Evolutionary conservation across 1,140 invertebrate species (phyloP), one percentile per base, ranked within the genome.

Genomic region (Glossosoma conforme): DNA sequence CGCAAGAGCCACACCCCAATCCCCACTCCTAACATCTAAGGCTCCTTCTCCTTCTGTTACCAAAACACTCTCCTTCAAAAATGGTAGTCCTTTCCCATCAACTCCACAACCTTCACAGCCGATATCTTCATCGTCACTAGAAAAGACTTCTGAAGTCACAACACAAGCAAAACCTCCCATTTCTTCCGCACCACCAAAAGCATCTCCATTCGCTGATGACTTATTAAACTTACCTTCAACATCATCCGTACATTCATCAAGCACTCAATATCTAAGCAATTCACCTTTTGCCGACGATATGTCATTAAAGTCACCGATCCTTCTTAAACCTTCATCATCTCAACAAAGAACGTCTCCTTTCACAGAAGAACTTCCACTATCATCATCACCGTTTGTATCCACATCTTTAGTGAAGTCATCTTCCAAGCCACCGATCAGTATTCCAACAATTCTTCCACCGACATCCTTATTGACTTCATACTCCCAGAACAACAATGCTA

Each of bases 1-100:
- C 32, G 65, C 60, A n/a, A 59, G 61, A 59, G 64, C 68, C 5
- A 68, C 63, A 6, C 70, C 67, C 3, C 71, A 74, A 58, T 62
- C 67, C 10, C 20, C n/a, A n/a, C n/a, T n/a, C n/a, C n/a, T 18
- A 22, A 9, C 35, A 9, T 13, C 18, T 9, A 8, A 9, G 19
- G 8, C 35, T 10, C 8, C 11, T 10, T 5, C 35, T 10, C 35
- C 35, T 13, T 28, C 24, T n/a, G 24, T n/a, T n/a, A 6, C n/a
- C 24, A 8, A 6, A 8, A 6, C 24, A 8, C 6, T n/a, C 24
- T 28, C 24, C 24, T n/a, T 28, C 24, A 28, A n/a, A n/a, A n/a
- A n/a, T n/a, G n/a, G n/a, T n/a, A n/a, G n/a, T n/a, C n/a, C n/a
- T n/a, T n/a, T n/a, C n/a, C n/a, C n/a, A 17, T 19, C 37, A 15